These are phyloP conservation scores for Urosaurus nigricauda DNA, from an alignment of 2,797 vertebrate species.

Conservation along the genomic window DNA sequence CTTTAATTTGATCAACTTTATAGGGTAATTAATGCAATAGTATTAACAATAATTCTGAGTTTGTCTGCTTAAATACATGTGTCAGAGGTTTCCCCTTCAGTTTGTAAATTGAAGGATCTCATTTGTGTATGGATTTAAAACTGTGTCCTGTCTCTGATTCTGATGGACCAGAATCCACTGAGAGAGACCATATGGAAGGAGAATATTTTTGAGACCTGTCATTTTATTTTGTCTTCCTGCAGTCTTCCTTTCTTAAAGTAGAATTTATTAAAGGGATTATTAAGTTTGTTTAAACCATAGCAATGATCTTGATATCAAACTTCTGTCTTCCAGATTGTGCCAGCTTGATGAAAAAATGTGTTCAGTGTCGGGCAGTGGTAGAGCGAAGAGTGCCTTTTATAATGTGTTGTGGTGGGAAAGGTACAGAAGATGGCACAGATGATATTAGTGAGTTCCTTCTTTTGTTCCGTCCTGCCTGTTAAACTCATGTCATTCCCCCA, in stretches of 20 bases:
- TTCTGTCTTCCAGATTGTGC: constrained; percentile 90
- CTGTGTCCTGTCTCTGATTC: not conserved
- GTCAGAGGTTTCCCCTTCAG: too few relatives aligned
- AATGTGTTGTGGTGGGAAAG: constrained; percentile 97
- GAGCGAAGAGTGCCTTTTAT: constrained; percentile 96
- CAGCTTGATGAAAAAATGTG: constrained; percentile 99
- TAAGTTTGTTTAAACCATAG: not conserved
- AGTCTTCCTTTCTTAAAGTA: not conserved
- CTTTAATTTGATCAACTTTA: not conserved
- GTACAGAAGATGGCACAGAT: constrained; percentile 95
- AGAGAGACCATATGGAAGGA: not conserved
- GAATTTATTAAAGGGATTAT: not conserved
- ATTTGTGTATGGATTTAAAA: too few relatives aligned
- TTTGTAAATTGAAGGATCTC: too few relatives aligned
- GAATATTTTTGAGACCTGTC: not conserved
- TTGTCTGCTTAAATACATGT: too few relatives aligned
- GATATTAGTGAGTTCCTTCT: constrained; percentile 93
- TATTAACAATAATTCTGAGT: too few relatives aligned
- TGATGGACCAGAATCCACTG: not conserved
- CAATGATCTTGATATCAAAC: not conserved
- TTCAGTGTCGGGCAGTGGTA: constrained; percentile 97
- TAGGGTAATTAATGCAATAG: not conserved
- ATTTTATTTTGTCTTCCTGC: too few relatives aligned
- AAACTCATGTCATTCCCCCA: not conserved
- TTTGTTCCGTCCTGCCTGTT: not conserved